Percentiles rank a stretch among this genome's conserved stretches.
These are phyloP conservation scores for Drosophila ogumai DNA, from an alignment of 1,140 invertebrate genomes.

Conservation along the genomic window DNA sequence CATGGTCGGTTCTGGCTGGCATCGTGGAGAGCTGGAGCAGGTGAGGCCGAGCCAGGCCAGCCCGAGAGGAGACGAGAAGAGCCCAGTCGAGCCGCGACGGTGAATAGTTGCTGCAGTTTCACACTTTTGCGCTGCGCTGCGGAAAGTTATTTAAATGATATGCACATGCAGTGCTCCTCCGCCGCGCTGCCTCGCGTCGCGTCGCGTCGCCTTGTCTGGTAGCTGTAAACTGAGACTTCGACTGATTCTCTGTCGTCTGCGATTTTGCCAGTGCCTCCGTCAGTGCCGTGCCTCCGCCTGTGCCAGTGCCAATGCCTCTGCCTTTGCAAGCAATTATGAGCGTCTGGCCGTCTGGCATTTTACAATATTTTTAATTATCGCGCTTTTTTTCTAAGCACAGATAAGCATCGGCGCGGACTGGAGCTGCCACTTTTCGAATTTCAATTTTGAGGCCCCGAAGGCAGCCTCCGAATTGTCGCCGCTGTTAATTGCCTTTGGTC, in stretches of 20 bases:
- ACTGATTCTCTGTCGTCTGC: conserved; percentile 32
- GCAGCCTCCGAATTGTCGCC: conserved; percentile 62
- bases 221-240: conserved; percentile 76
- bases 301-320: conserved; percentile 1
- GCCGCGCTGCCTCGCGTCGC: conserved; percentile 16
- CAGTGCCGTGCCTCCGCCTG: conserved; percentile 1
- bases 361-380: conserved; percentile 65
- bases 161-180: conserved; percentile 64
- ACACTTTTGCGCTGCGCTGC: conserved; percentile 69
- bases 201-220: conserved; percentile 57
- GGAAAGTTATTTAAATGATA: conserved; percentile 78
- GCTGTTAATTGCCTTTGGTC: conserved; percentile 63
- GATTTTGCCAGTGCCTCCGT: conserved; percentile 18
- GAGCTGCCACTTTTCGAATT: conserved; percentile 52
- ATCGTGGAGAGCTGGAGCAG: conserved; percentile 20
- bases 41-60: not conserved
- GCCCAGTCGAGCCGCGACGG: conserved; percentile 5
- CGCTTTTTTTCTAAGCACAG: conserved; percentile 49
- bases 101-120: conserved; percentile 62
- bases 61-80: not conserved
- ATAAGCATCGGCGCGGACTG: conserved; percentile 31
- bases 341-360: conserved; percentile 69
- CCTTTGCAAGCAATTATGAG: conserved; percentile 70
- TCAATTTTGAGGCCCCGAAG: conserved; percentile 54
- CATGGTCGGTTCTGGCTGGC: conserved; percentile 45